Conservation (phyloP, 2,888 invertebrate species). For the Lumbricus terrestris region DNA sequence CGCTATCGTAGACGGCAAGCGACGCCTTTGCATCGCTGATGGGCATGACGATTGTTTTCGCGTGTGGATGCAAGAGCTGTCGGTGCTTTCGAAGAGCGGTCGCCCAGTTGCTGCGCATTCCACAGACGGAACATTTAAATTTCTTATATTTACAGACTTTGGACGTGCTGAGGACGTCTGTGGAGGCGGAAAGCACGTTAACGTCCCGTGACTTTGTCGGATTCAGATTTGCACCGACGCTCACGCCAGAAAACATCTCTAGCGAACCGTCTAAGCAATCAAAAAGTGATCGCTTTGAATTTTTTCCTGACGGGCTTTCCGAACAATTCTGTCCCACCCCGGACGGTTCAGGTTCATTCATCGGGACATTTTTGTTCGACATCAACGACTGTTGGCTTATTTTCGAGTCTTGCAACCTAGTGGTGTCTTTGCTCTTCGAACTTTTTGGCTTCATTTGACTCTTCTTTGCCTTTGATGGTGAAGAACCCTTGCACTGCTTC, state of each 20-base stretch:
- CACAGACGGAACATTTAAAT: conserved; percentile 6
- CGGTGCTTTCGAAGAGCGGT: neutral
- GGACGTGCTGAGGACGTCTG: neutral
- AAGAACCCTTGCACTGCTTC: conserved; percentile 7
- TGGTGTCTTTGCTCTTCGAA: neutral
- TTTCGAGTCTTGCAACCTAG: neutral
- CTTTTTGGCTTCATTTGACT: neutral
- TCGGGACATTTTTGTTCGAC: neutral
- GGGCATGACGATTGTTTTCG: neutral
- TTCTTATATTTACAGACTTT: neutral
- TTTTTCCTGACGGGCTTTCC: neutral
- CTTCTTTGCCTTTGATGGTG: neutral
- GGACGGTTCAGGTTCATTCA: neutral
- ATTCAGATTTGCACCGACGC: neutral
- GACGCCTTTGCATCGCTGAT: neutral
- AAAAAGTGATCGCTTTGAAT: neutral
- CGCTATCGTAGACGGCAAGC: neutral
- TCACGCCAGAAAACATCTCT: neutral
- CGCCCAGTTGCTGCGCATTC: conserved; percentile 6
- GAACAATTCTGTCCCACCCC: neutral
- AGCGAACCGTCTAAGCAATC: neutral
- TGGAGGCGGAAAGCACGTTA: neutral
- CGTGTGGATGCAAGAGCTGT: neutral
- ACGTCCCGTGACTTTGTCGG: neutral
- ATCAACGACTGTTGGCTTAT: neutral